Percentiles rank a stretch among this genome's conserved stretches.
These are phyloP conservation scores for Rhynchomys soricoides DNA, from an alignment of 2,113 vertebrate species.

Conservation along the genomic window DNA sequence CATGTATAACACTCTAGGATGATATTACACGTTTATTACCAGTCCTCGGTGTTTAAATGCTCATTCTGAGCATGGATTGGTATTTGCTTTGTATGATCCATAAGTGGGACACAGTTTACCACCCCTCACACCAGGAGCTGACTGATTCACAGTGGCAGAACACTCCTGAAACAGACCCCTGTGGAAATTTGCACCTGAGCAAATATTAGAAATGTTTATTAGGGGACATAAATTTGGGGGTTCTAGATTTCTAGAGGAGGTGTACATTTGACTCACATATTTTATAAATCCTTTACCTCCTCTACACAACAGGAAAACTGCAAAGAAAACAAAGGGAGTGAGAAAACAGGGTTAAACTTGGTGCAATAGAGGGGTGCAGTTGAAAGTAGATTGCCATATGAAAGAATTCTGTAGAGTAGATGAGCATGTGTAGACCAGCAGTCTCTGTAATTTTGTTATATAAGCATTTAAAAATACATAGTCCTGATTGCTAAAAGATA, in stretches of 20 bases:
- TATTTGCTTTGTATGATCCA: conserved; percentile 17
- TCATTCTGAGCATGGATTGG: not conserved
- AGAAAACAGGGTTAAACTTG: too few relatives aligned
- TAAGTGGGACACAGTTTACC: not conserved
- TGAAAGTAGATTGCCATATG: not conserved
- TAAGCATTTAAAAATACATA: not conserved
- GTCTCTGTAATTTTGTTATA: not conserved
- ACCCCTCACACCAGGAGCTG: not conserved
- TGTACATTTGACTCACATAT: not conserved
- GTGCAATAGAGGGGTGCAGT: fast-evolving
- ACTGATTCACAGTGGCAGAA: too few relatives aligned
- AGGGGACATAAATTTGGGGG: not conserved
- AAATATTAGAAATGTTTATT: not conserved
- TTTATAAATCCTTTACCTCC: not conserved
- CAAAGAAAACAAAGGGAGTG: not conserved
- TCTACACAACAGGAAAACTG: not conserved
- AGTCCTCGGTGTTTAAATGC: not conserved
- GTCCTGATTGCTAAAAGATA: not conserved
- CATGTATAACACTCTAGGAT: conserved; percentile 16
- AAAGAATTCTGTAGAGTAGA: not conserved
- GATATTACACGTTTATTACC: not conserved
- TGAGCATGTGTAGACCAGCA: not conserved
- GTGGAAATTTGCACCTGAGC: not conserved
- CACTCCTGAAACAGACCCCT: not conserved
- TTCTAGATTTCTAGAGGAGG: not conserved